Base-by-base conservation (phyloP, 2,797 vertebrate species). In the Petrocephalus schoutedeni region DNA sequence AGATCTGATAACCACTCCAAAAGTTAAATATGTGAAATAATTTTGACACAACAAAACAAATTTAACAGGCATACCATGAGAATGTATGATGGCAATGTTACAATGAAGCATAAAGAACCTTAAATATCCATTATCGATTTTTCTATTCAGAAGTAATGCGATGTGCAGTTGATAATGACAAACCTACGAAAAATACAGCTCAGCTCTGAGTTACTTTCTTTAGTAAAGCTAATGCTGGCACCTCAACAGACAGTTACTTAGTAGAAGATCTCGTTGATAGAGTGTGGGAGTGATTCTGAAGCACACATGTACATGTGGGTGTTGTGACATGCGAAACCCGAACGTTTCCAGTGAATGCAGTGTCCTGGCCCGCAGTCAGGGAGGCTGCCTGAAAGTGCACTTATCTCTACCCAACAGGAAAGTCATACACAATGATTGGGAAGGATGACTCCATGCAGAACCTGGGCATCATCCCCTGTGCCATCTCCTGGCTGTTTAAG, bases 401-500 rank as follows among this genome's bases (percentile, higher is more conserved):
- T 36, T 61, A 45, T 90, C 87, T 16, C 64, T 89, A 87, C 77
- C 86, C 90, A 89, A 88, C 92, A 99, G 98, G 98, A 59, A 99
- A 99, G 92, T 98, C 98, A 86, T 97, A 98, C 89, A 99, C 98
- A 41, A 99, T 99, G 98, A 99, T 99, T 0, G 98, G 98, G 1
- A 96, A 95, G 59, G 98, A 99, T 54, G 97, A 98, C 91, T 98
- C 98, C 82, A 98, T 98, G 93, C 98, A 99, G 94, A 98, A 95
- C 91, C 95, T 99, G 10, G 98, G 98, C 45, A 97, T 99, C 92
- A 98, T 99, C 91, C 98, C 98, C 14, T 99, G 98, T 89, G 97
- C 98, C 91, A 99, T 99, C 92, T 99, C 98, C 36, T 99, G 98
- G 98, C 95, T 99, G 89, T 99, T 99, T 95, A 99, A 98, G 88